Evolutionary conservation across 2,797 vertebrate genomes (phyloP).

Genomic region (Geotria australis): DNA sequence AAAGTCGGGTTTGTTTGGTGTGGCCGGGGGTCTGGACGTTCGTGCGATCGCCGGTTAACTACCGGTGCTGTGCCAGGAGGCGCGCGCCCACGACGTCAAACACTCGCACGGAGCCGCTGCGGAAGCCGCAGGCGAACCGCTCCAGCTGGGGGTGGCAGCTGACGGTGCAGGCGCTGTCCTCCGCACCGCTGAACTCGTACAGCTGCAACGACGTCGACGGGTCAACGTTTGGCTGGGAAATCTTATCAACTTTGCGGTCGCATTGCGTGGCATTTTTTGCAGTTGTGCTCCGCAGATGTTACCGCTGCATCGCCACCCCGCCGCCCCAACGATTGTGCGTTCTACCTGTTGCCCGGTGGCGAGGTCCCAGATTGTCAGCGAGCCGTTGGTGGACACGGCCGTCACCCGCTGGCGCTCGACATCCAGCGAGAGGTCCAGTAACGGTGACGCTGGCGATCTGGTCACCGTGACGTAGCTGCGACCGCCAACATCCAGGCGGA

Average conservation of each 20-base stretch:
- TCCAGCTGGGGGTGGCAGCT: conserved; percentile 41
- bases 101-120: conserved; percentile 26
- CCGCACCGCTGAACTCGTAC: conserved; percentile 36
- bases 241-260: no score
- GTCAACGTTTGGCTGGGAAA: no score
- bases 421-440: conserved; percentile 33
- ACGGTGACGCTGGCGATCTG: conserved; percentile 29
- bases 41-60: not conserved
- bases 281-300: no score
- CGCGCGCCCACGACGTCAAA: conserved; percentile 29
- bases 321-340: no score
- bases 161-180: conserved; percentile 30
- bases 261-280: no score
- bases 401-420: conserved; percentile 23
- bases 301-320: no score
- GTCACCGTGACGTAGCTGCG: conserved; percentile 35
- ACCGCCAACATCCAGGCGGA: conserved; percentile 35
- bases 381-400: conserved; percentile 39
- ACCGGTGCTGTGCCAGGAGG: conserved; percentile 42
- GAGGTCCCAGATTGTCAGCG: conserved; percentile 52
- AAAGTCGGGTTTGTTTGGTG: no score
- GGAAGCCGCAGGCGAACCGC: conserved; percentile 46
- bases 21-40: no score
- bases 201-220: conserved; percentile 12
- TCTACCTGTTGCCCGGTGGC: conserved; percentile 43